Evolutionary conservation across 2,888 invertebrate species (phyloP).

Genomic region (Apantesis nais): DNA sequence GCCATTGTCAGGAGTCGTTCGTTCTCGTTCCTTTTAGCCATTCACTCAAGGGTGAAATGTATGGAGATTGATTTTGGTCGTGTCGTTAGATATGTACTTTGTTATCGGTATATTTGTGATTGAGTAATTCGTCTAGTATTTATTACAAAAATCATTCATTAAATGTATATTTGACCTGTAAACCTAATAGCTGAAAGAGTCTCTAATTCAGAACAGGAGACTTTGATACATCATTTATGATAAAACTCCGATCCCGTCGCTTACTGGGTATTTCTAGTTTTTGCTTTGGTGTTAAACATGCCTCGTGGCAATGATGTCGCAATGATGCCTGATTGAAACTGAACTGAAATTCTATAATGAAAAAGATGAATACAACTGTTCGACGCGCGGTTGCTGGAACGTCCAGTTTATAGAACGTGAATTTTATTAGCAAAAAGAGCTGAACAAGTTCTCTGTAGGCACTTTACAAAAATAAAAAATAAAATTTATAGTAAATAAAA

Average conservation of each 20-base stretch:
- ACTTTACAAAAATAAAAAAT: neutral
- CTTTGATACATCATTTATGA: neutral
- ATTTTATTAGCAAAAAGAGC: neutral
- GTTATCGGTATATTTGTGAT: conserved; percentile 25
- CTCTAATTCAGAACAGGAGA: too few relatives aligned
- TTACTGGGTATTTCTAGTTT: neutral
- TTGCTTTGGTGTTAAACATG: too few relatives aligned
- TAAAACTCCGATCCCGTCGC: too few relatives aligned
- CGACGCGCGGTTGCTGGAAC: too few relatives aligned
- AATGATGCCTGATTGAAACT: too few relatives aligned
- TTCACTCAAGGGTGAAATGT: conserved; percentile 62
- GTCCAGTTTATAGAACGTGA: too few relatives aligned
- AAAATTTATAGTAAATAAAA: neutral
- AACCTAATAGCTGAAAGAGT: neutral
- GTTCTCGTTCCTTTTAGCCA: conserved; percentile 56
- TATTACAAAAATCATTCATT: neutral
- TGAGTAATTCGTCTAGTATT: conserved; percentile 15
- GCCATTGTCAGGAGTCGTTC: conserved; percentile 60
- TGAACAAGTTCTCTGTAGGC: neutral
- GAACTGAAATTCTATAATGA: too few relatives aligned
- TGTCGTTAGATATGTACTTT: conserved; percentile 54
- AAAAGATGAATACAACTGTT: too few relatives aligned
- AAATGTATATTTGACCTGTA: neutral
- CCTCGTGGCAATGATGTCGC: too few relatives aligned
- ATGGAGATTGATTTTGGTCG: conserved; percentile 64